phyloP scores from a whole-genome alignment of 2,113 vertebrate genomes.

The Galemys pyrenaicus region DNA sequence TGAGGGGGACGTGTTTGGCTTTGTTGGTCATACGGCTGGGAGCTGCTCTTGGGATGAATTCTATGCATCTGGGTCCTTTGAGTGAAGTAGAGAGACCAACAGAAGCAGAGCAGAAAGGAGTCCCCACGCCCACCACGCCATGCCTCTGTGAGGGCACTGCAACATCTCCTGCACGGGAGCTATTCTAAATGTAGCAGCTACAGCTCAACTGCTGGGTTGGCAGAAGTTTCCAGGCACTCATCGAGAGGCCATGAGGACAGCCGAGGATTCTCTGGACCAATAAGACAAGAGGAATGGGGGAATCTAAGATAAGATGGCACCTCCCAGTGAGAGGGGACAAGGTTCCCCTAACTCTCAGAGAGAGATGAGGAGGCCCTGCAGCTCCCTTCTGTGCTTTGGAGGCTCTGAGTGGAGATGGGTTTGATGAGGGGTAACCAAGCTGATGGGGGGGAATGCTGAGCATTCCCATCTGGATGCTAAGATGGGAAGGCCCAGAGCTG shows the following conservation, averaged over 20 bases:
- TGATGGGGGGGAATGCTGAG: fast-evolving
- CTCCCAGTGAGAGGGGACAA: fast-evolving
- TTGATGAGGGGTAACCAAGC: too few relatives aligned
- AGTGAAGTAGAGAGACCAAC: background rate
- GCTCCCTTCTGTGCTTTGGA: background rate
- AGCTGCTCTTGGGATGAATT: background rate
- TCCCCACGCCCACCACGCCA: fast-evolving
- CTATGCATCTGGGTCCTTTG: background rate
- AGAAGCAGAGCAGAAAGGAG: background rate
- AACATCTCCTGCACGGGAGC: background rate
- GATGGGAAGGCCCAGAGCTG: background rate
- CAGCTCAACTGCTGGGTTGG: too few relatives aligned
- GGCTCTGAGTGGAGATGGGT: background rate
- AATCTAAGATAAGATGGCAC: background rate
- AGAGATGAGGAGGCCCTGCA: background rate
- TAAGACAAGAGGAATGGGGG: too few relatives aligned
- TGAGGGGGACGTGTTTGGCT: fast-evolving
- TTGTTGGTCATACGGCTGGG: fast-evolving
- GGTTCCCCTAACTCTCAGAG: background rate
- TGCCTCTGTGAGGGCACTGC: fast-evolving
- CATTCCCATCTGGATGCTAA: background rate
- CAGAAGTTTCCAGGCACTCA: background rate
- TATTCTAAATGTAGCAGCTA: background rate
- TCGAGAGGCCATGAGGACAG: background rate
- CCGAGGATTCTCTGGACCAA: background rate